These are phyloP conservation scores for Cyphomyrus plagiostoma DNA, from an alignment of 2,113 vertebrate species.

Conservation along the genomic window DNA sequence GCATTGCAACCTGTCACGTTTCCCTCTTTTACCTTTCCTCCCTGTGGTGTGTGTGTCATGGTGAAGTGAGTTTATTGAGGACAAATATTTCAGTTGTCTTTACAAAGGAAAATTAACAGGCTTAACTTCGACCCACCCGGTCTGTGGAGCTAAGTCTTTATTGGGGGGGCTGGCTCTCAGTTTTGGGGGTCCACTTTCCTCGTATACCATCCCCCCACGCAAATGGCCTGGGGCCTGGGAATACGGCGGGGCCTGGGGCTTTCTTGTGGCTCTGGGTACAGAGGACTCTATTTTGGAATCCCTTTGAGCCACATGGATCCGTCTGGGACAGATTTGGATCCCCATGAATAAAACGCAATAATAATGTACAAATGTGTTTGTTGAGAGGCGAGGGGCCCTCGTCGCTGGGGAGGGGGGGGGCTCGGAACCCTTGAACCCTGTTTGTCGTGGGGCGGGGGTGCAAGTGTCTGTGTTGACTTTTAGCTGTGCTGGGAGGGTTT, in stretches of 20 bases:
- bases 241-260: conserved; percentile 3
- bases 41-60: neutral
- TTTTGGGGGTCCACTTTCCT: neutral
- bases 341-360: conserved; percentile 26
- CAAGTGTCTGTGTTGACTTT: neutral
- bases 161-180: neutral
- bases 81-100: neutral
- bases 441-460: neutral
- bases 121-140: neutral
- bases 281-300: conserved; percentile 26
- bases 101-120: neutral
- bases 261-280: conserved; percentile 31
- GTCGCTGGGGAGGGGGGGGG: neutral
- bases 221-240: neutral
- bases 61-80: neutral
- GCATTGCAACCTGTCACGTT: neutral
- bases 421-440: too few relatives aligned
- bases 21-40: neutral
- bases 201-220: neutral
- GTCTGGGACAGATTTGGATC: conserved; percentile 40
- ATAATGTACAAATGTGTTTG: conserved; percentile 43
- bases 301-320: conserved; percentile 29
- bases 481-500: neutral
- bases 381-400: conserved; percentile 31
- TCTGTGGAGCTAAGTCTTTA: neutral